Evolutionary conservation across 2,888 invertebrate genomes (phyloP).

Genomic region (Lithodes maja): DNA sequence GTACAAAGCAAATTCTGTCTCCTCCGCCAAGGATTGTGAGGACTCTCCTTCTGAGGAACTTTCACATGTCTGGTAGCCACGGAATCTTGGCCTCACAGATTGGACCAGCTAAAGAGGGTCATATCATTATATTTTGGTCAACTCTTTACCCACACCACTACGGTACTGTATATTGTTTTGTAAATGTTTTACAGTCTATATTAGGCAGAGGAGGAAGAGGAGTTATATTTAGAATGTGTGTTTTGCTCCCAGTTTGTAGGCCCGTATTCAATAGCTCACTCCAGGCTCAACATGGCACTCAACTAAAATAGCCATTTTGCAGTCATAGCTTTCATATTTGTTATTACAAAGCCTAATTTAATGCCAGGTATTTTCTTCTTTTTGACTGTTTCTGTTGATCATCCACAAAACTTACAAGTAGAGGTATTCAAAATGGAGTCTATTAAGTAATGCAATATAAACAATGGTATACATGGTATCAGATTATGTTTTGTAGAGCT

Average conservation of each 20-base stretch:
- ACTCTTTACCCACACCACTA: slow-evolving; percentile 47
- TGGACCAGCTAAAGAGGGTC: slow-evolving; percentile 55
- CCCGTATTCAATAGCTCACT: slow-evolving; percentile 37
- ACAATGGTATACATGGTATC: too few species aligned
- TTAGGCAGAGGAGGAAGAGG: slow-evolving; percentile 46
- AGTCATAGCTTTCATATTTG: too few species aligned
- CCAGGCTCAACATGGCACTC: slow-evolving; percentile 28
- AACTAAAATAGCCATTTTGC: too few species aligned
- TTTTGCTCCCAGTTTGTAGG: slow-evolving; percentile 49
- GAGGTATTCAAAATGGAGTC: too few species aligned
- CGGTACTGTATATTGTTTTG: slow-evolving; percentile 58
- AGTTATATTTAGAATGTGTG: slow-evolving; percentile 54
- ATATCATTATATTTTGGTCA: slow-evolving; percentile 55
- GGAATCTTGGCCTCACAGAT: slow-evolving; percentile 47
- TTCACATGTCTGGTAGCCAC: slow-evolving; percentile 35
- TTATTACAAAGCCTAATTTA: too few species aligned
- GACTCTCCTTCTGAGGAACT: slow-evolving; percentile 42
- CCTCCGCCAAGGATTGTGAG: slow-evolving; percentile 52
- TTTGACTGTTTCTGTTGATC: too few species aligned
- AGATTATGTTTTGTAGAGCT: too few species aligned
- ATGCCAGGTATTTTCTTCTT: too few species aligned
- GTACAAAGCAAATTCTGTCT: slow-evolving; percentile 65
- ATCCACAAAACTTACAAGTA: too few species aligned
- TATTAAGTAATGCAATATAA: too few species aligned
- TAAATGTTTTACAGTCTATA: slow-evolving; percentile 58